Conservation (phyloP, 2,113 vertebrate genomes). For the Pimephales promelas region DNA sequence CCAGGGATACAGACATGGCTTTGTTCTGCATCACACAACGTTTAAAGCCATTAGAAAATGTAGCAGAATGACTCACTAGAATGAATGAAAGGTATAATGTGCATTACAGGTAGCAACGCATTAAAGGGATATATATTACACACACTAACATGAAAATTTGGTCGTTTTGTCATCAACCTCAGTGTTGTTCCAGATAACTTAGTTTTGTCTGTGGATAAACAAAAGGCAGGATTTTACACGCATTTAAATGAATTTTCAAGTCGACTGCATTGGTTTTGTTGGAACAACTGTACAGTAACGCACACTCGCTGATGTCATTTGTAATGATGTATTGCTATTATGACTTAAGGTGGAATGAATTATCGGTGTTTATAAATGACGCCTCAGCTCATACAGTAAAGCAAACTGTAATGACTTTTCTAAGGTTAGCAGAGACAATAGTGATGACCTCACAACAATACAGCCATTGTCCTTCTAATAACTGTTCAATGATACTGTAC, state of each 20-base stretch:
- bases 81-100: background rate
- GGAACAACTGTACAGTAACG: slow-evolving; percentile 9
- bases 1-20: background rate
- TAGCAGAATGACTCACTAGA: background rate
- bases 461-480: background rate
- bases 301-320: slow-evolving; percentile 7
- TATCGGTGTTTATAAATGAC: background rate
- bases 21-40: background rate
- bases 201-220: background rate
- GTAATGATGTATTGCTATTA: background rate
- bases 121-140: background rate
- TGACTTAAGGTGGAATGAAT: background rate
- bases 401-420: background rate
- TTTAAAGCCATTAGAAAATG: background rate
- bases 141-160: background rate
- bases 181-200: background rate
- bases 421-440: background rate
- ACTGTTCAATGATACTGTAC: background rate
- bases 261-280: background rate
- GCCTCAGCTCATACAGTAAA: background rate
- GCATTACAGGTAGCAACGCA: background rate
- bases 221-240: background rate
- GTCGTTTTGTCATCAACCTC: background rate
- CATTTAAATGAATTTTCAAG: too few species aligned
- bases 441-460: background rate